Percentiles rank a stretch among this genome's conserved stretches.
These are phyloP conservation scores for Mongoloraphidia duomilia DNA, from an alignment of 2,888 invertebrate genomes.

Conservation along the genomic window DNA sequence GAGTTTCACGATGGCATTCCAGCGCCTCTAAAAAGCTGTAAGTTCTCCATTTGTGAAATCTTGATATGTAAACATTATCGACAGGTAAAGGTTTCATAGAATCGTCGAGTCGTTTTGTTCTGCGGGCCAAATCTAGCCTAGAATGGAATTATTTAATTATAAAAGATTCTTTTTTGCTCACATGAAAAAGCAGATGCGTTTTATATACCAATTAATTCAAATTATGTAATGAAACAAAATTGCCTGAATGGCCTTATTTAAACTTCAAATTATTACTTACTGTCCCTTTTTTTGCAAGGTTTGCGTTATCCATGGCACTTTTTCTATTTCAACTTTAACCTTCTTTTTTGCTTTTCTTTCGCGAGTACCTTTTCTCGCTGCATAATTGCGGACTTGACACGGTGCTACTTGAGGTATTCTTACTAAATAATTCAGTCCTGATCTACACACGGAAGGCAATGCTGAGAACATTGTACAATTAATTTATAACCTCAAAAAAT, in stretches of 20 bases:
- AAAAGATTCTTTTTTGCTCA: not conserved
- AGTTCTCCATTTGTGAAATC: constrained; percentile 40
- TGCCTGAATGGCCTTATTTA: not conserved
- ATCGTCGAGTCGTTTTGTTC: constrained; percentile 45
- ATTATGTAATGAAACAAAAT: constrained; percentile 3
- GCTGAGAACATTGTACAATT: too few species aligned
- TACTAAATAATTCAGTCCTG: too few species aligned
- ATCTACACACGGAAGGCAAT: too few species aligned
- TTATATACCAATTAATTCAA: not conserved
- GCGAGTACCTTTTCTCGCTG: constrained; percentile 71
- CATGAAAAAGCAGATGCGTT: not conserved
- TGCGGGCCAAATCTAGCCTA: constrained; percentile 30
- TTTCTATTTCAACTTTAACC: constrained; percentile 59
- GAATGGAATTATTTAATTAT: constrained; percentile 11
- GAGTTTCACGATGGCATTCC: constrained; percentile 60
- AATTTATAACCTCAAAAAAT: too few species aligned
- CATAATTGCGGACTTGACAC: constrained; percentile 34
- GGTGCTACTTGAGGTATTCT: not conserved
- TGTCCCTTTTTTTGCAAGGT: constrained; percentile 43
- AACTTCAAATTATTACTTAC: constrained; percentile 24
- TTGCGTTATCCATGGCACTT: constrained; percentile 60
- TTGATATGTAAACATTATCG: constrained; percentile 49
- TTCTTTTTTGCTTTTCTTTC: constrained; percentile 51
- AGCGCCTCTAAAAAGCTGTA: constrained; percentile 65
- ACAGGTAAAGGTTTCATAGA: constrained; percentile 35